Evolutionary conservation across 2,113 vertebrate species (phyloP).

Genomic region (Symphodus melops): DNA sequence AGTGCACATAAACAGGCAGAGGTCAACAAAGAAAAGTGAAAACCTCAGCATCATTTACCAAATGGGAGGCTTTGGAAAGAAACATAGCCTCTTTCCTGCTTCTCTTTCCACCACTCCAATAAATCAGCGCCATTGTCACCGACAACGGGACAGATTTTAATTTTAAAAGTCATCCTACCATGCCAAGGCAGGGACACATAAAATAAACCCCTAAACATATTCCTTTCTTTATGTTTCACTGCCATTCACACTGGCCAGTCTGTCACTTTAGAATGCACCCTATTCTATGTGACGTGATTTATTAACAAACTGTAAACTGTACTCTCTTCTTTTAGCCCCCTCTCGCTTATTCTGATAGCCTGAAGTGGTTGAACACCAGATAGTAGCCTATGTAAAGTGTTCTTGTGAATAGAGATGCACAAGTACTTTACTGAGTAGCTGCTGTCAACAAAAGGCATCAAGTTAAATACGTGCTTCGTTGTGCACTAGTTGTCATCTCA

Average conservation of each 20-base stretch:
- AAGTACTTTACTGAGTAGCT: background rate
- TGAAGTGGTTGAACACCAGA: background rate
- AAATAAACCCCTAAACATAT: slow-evolving; percentile 50
- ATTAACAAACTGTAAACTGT: slow-evolving; percentile 43
- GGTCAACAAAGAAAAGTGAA: slow-evolving; percentile 49
- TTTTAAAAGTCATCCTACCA: slow-evolving; percentile 60
- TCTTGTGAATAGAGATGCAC: too few species aligned
- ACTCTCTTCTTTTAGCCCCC: slow-evolving; percentile 2
- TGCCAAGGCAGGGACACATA: slow-evolving; percentile 46
- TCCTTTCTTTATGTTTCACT: slow-evolving; percentile 46
- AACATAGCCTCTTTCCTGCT: slow-evolving; percentile 40
- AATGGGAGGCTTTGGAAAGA: slow-evolving; percentile 64
- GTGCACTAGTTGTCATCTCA: too few species aligned
- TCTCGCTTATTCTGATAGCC: slow-evolving; percentile 12
- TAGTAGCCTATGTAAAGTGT: background rate
- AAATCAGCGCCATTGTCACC: slow-evolving; percentile 66
- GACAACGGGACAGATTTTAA: slow-evolving; percentile 66
- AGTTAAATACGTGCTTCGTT: too few species aligned
- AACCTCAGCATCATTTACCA: slow-evolving; percentile 66
- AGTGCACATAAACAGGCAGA: slow-evolving; percentile 30
- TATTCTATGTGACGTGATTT: slow-evolving; percentile 32
- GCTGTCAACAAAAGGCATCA: too few species aligned
- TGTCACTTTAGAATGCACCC: slow-evolving; percentile 50
- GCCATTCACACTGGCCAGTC: slow-evolving; percentile 45
- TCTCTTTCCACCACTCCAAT: slow-evolving; percentile 43